A percentile compares a stretch with the other conserved stretches of the same genome.
These are phyloP conservation scores for Yponomeuta malinellus DNA, from an alignment of 2,888 invertebrate genomes.

Conservation along the genomic window DNA sequence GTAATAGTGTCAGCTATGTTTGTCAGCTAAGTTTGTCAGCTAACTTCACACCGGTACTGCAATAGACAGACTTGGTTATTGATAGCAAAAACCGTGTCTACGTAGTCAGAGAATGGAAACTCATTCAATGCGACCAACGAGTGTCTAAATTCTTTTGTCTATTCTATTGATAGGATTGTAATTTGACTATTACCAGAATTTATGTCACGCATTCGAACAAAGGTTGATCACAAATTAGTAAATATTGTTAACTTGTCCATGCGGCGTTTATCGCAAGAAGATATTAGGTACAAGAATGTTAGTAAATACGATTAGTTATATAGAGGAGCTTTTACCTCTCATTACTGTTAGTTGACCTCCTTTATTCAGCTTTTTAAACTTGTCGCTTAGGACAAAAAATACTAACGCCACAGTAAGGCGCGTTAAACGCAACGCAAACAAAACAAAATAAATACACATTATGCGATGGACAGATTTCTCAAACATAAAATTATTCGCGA, in stretches of 20 bases:
- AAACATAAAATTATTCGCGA: not conserved
- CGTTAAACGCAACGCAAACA: not conserved
- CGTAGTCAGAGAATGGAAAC: not conserved
- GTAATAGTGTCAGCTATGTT: too few species aligned
- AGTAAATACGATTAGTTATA: slow-evolving; percentile 38
- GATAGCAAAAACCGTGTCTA: not conserved
- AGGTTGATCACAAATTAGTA: not conserved
- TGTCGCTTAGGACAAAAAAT: slow-evolving; percentile 10
- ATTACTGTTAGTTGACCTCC: slow-evolving; percentile 63
- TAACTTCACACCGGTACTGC: too few species aligned
- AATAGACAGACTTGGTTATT: slow-evolving; percentile 2
- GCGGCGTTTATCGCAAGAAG: not conserved
- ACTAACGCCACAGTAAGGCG: slow-evolving; percentile 28
- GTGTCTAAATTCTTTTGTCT: not conserved
- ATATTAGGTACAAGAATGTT: not conserved
- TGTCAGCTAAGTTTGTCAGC: too few species aligned
- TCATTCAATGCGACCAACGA: not conserved
- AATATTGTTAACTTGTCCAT: not conserved
- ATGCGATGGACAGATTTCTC: not conserved
- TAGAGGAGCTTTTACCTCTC: slow-evolving; percentile 61
- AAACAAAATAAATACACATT: not conserved
- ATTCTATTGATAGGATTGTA: not conserved
- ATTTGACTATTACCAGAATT: not conserved
- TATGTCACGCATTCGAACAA: not conserved
- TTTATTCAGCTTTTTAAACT: slow-evolving; percentile 42